These are phyloP conservation scores for Morone saxatilis DNA, from an alignment of 2,113 vertebrate genomes.

Conservation along the genomic window DNA sequence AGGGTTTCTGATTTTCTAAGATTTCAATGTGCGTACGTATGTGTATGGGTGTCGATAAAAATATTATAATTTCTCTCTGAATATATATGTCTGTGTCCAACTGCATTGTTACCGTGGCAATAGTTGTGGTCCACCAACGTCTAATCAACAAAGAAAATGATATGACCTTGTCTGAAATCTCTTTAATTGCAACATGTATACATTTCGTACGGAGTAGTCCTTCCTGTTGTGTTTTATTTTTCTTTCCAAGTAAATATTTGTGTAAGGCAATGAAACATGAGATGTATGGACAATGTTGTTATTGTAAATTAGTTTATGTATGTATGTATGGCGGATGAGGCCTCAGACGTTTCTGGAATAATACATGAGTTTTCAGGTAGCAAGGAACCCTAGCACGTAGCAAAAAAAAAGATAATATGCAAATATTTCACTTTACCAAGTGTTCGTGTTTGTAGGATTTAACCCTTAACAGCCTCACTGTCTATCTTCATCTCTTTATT, in stretches of 20 bases:
- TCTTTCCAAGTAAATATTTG: constrained; percentile 16
- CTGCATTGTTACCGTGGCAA: constrained; percentile 36
- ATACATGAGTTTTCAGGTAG: background rate
- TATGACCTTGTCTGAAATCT: constrained; percentile 35
- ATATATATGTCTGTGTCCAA: constrained; percentile 22
- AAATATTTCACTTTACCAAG: background rate
- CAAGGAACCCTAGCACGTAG: background rate
- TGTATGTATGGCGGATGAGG: constrained; percentile 7
- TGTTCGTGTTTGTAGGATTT: background rate
- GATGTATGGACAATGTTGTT: constrained; percentile 16
- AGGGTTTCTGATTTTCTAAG: constrained; percentile 53
- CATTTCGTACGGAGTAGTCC: background rate
- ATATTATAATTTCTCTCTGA: constrained; percentile 29
- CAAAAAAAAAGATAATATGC: constrained; percentile 20
- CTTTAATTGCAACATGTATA: constrained; percentile 4
- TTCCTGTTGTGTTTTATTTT: constrained; percentile 11
- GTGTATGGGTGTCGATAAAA: constrained; percentile 4
- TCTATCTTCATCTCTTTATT: background rate
- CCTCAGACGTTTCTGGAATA: background rate
- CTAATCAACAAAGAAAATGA: constrained; percentile 18
- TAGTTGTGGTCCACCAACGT: constrained; percentile 6
- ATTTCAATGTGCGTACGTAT: constrained; percentile 37
- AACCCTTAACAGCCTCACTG: background rate
- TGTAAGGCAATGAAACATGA: constrained; percentile 13
- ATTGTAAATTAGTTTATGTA: constrained; percentile 11